Conservation (phyloP, 1,140 invertebrate species). For the Elymnias hypermnestra region DNA sequence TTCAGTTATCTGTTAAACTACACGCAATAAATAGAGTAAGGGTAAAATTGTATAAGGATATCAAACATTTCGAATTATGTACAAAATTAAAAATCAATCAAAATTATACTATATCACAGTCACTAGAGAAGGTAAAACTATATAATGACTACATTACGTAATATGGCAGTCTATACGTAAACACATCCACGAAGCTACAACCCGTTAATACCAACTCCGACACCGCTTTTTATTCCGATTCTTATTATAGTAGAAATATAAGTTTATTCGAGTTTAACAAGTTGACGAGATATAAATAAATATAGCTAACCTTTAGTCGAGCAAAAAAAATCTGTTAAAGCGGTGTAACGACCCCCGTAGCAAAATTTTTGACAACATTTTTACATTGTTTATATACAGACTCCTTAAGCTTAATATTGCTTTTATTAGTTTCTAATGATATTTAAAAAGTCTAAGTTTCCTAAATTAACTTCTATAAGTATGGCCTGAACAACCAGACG, state of each 20-base stretch:
- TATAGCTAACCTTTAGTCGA: no score
- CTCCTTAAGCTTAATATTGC: constrained; percentile 56
- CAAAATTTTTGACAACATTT: constrained; percentile 22
- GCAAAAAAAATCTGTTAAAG: no score
- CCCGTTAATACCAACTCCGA: constrained; percentile 18
- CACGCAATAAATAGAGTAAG: constrained; percentile 60
- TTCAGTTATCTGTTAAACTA: constrained; percentile 34
- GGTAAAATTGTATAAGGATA: constrained; percentile 73
- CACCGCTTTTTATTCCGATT: constrained; percentile 11
- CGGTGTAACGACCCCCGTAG: constrained; percentile 14
- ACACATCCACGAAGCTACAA: constrained; percentile 57
- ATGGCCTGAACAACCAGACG: constrained; percentile 66
- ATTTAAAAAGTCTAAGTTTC: constrained; percentile 42
- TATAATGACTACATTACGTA: constrained; percentile 33
- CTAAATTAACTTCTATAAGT: constrained; percentile 60
- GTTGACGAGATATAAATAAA: no score
- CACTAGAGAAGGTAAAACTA: constrained; percentile 66
- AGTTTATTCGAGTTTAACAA: no score
- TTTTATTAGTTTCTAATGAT: constrained; percentile 65
- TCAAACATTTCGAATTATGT: constrained; percentile 67
- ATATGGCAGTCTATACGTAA: constrained; percentile 62
- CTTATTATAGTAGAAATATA: no score
- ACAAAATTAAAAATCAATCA: constrained; percentile 62
- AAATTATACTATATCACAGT: constrained; percentile 75
- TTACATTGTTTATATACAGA: constrained; percentile 47